Percentiles rank a stretch among this genome's conserved stretches.
phyloP scores from a whole-genome alignment of 2,113 vertebrate species.

The Plotosus lineatus region DNA sequence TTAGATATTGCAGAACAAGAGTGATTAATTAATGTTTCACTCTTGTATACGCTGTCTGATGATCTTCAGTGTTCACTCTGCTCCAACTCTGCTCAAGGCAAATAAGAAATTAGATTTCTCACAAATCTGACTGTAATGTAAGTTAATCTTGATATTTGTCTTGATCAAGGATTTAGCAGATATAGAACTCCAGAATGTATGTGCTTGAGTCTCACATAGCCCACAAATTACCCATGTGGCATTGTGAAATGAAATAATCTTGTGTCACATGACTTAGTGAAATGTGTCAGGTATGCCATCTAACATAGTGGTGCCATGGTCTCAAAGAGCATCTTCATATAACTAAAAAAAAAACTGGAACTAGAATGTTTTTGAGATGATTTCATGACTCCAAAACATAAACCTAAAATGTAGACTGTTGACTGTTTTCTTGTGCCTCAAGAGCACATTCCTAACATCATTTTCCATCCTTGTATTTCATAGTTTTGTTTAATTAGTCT shows the following conservation, averaged over 20 bases:
- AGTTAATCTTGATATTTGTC: conserved; percentile 35
- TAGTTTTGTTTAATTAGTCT: conserved; percentile 53
- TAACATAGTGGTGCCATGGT: not conserved
- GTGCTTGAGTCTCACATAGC: not conserved
- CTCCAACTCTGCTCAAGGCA: conserved; percentile 26
- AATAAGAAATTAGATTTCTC: conserved; percentile 32
- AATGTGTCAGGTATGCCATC: not conserved
- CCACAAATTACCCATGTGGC: conserved; percentile 27
- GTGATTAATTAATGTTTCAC: conserved; percentile 51
- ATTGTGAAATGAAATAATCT: conserved; percentile 15
- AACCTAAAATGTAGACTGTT: conserved; percentile 14
- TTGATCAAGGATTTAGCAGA: conserved; percentile 27
- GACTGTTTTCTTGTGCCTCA: conserved; percentile 23
- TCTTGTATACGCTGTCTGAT: conserved; percentile 26
- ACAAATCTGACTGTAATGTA: conserved; percentile 29
- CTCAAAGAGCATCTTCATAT: not conserved
- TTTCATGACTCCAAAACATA: not conserved
- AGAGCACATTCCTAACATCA: conserved; percentile 31
- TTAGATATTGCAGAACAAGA: conserved; percentile 43
- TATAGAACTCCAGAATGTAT: conserved; percentile 8
- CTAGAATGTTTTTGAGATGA: not conserved
- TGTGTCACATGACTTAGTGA: conserved; percentile 24
- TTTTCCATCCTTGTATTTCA: conserved; percentile 49
- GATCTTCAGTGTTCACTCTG: conserved; percentile 13
- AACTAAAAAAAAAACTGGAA: not conserved